Evolutionary conservation across 2,888 invertebrate genomes (phyloP).

Genomic region (Gasteruption jaculator): DNA sequence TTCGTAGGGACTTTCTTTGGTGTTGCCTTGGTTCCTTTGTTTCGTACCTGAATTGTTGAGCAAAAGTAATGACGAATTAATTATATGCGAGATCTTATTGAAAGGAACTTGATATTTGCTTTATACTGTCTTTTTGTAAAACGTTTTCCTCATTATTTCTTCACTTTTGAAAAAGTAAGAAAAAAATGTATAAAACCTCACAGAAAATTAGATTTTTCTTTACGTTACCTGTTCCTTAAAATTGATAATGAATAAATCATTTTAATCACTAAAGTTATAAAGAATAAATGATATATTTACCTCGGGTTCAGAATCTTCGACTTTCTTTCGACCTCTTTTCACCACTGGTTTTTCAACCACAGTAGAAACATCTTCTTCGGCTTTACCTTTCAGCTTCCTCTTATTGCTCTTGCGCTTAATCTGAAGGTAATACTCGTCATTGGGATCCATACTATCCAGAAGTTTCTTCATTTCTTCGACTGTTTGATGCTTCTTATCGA

Average conservation of each 20-base stretch:
- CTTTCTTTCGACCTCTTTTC: slow-evolving; percentile 21
- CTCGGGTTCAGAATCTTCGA: slow-evolving; percentile 33
- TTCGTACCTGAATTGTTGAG: too few relatives aligned
- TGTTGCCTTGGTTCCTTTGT: too few relatives aligned
- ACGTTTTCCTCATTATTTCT: too few relatives aligned
- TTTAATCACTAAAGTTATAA: slow-evolving; percentile 6
- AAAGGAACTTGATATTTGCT: too few relatives aligned
- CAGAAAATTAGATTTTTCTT: too few relatives aligned
- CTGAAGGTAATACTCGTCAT: slow-evolving; percentile 41
- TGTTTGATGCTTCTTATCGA: slow-evolving; percentile 38
- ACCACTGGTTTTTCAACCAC: slow-evolving; percentile 5
- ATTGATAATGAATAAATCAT: neutral
- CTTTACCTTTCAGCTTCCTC: slow-evolving; percentile 6
- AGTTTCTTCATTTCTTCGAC: slow-evolving; percentile 32
- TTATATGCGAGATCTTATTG: too few relatives aligned
- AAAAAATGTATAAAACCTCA: too few relatives aligned
- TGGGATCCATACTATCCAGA: slow-evolving; percentile 37
- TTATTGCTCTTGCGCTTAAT: slow-evolving; percentile 38
- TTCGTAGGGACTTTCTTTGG: too few relatives aligned
- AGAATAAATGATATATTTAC: too few relatives aligned
- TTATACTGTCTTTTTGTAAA: too few relatives aligned
- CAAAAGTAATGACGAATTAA: too few relatives aligned
- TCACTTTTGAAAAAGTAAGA: too few relatives aligned
- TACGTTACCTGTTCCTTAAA: slow-evolving; percentile 7
- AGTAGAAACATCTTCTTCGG: slow-evolving; percentile 17